Conservation (phyloP, 1,140 invertebrate species). For the Pseudomyrmex flavicornis region DNA sequence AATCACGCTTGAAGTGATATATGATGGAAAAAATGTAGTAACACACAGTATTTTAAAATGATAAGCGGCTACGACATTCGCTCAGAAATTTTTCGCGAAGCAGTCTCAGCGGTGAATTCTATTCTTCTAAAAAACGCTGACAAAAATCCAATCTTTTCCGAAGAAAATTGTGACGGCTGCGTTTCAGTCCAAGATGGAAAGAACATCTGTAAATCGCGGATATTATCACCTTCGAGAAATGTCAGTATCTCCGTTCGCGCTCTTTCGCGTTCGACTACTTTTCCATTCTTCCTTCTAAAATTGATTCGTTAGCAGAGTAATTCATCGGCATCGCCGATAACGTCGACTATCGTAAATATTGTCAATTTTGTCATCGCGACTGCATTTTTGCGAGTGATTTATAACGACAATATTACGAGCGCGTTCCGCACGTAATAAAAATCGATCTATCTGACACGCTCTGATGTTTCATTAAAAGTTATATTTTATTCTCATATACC, state of each 20-base stretch:
- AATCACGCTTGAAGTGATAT: background rate
- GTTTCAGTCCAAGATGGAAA: constrained; percentile 22
- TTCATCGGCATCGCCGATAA: constrained; percentile 18
- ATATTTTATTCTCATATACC: constrained; percentile 35
- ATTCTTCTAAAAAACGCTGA: constrained; percentile 2
- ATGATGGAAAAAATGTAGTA: background rate
- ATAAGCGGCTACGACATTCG: background rate
- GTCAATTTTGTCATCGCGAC: constrained; percentile 29
- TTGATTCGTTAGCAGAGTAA: constrained; percentile 25
- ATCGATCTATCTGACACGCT: constrained; percentile 18
- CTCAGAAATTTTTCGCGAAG: constrained; percentile 1
- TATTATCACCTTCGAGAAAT: constrained; percentile 41
- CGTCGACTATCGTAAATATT: constrained; percentile 13
- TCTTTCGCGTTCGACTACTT: background rate
- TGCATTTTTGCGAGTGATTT: constrained; percentile 41
- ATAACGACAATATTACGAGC: constrained; percentile 43
- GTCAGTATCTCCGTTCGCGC: background rate
- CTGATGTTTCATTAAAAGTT: constrained; percentile 60
- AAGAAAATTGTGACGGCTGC: constrained; percentile 26
- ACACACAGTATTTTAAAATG: constrained; percentile 13
- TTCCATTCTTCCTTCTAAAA: background rate
- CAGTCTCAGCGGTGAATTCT: constrained; percentile 10
- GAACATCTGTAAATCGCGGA: constrained; percentile 32
- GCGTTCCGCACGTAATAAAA: constrained; percentile 29
- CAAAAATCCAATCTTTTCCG: constrained; percentile 43